These are phyloP conservation scores for Xylota sylvarum DNA, from an alignment of 2,888 invertebrate species.

Conservation along the genomic window DNA sequence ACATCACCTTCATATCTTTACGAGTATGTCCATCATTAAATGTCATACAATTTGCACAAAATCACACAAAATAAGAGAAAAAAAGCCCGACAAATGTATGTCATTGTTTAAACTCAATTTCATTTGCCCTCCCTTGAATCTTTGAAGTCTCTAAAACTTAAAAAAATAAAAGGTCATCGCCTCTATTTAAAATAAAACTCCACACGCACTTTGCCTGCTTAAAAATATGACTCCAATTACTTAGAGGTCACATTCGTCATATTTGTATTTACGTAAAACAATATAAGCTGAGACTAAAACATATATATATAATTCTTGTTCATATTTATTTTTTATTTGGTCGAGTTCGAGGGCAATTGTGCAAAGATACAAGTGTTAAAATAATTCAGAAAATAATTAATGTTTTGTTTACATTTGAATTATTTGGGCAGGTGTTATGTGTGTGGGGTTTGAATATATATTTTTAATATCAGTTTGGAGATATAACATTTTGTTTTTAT, in stretches of 20 bases:
- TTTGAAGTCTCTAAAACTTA: too few species aligned
- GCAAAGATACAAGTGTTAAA: not conserved
- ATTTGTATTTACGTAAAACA: not conserved
- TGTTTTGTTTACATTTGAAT: not conserved
- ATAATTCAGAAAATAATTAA: not conserved
- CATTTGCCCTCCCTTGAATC: slow-evolving; percentile 2
- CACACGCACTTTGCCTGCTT: slow-evolving; percentile 13
- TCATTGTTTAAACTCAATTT: not conserved
- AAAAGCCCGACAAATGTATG: not conserved
- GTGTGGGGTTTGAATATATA: not conserved
- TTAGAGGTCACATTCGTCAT: slow-evolving; percentile 9
- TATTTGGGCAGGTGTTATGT: not conserved
- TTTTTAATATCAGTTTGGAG: not conserved
- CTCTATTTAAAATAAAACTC: not conserved
- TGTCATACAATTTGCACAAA: not conserved
- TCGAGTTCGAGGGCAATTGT: not conserved
- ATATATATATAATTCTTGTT: not conserved
- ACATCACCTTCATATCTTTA: slow-evolving; percentile 1
- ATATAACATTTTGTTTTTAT: not conserved
- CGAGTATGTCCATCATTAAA: not conserved
- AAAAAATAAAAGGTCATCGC: slow-evolving; percentile 1
- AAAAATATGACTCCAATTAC: slow-evolving; percentile 6
- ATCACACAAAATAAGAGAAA: too few species aligned
- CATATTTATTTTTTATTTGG: not conserved
- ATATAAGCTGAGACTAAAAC: not conserved